These are phyloP conservation scores for Ptychobarbus kaznakovi DNA, from an alignment of 2,797 vertebrate genomes.

Conservation along the genomic window DNA sequence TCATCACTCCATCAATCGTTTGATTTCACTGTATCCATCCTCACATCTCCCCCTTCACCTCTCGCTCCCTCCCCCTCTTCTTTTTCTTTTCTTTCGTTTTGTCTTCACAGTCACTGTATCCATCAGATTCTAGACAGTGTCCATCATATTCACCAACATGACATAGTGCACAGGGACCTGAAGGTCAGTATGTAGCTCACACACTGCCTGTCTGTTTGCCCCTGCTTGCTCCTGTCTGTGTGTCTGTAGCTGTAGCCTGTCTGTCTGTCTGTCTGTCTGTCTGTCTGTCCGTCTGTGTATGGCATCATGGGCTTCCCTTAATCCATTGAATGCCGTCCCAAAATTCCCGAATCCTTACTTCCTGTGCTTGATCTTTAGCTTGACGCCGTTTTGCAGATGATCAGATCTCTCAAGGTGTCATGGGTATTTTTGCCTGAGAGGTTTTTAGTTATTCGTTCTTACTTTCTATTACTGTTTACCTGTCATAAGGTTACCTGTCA, in stretches of 20 bases:
- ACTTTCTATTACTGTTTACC: background rate
- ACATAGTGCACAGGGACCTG: conserved; percentile 89
- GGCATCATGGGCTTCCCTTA: conserved; percentile 62
- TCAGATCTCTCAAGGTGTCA: background rate
- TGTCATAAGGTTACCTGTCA: background rate
- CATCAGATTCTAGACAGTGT: conserved; percentile 92
- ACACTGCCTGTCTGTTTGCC: conserved; percentile 44
- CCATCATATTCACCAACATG: conserved; percentile 91
- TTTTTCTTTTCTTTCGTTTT: conserved; percentile 72
- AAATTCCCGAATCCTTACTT: conserved; percentile 18
- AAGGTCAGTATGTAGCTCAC: conserved; percentile 82
- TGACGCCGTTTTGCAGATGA: conserved; percentile 12
- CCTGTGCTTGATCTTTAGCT: conserved; percentile 22
- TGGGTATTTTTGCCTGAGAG: background rate
- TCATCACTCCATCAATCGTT: conserved; percentile 26
- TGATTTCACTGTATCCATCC: conserved; percentile 16
- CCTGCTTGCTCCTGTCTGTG: conserved; percentile 45
- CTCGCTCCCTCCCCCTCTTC: conserved; percentile 29
- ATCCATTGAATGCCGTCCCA: conserved; percentile 67
- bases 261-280: conserved; percentile 42
- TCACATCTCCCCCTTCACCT: conserved; percentile 25
- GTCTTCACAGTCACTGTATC: conserved; percentile 88
- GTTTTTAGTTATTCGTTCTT: background rate
- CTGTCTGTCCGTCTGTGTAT: conserved; percentile 63
- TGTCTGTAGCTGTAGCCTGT: conserved; percentile 40